These are phyloP conservation scores for Periphyllus acericola DNA, from an alignment of 2,888 invertebrate genomes.

Conservation along the genomic window DNA sequence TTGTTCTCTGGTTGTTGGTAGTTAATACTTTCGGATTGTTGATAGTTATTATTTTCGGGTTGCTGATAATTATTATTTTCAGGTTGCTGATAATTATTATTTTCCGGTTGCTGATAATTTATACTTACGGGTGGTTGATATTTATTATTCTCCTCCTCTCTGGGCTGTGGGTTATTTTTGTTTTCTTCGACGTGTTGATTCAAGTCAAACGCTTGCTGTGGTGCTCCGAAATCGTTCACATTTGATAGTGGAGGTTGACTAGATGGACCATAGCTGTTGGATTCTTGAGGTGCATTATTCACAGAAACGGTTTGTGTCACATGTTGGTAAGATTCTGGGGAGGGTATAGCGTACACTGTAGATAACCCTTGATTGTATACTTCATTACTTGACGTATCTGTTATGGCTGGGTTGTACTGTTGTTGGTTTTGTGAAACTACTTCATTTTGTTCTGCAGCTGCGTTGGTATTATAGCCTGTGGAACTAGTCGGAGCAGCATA, in stretches of 20 bases:
- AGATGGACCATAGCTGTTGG: conserved; percentile 1
- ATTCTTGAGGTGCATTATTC: background rate
- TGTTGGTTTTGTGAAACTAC: conserved; percentile 1
- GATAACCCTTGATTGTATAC: conserved; percentile 1
- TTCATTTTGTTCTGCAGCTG: conserved; percentile 39
- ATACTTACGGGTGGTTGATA: conserved; percentile 19
- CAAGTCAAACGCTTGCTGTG: conserved; percentile 44
- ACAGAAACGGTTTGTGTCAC: conserved; percentile 39
- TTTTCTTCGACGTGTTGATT: conserved; percentile 9
- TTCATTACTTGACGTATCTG: background rate
- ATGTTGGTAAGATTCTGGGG: conserved; percentile 53
- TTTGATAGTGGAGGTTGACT: conserved; percentile 8
- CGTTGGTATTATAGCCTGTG: conserved; percentile 60
- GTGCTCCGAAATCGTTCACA: conserved; percentile 15
- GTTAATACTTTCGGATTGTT: background rate
- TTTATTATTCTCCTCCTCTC: conserved; percentile 5
- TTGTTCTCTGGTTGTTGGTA: conserved; percentile 2
- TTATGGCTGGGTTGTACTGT: background rate
- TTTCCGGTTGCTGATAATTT: background rate
- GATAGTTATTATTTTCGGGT: conserved; percentile 31
- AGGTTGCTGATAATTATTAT: conserved; percentile 31
- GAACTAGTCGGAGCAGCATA: conserved; percentile 58
- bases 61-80: background rate
- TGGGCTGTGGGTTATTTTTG: conserved; percentile 11
- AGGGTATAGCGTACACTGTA: background rate